phyloP scores from a whole-genome alignment of 2,113 vertebrate genomes.

The Atractosteus spatula region DNA sequence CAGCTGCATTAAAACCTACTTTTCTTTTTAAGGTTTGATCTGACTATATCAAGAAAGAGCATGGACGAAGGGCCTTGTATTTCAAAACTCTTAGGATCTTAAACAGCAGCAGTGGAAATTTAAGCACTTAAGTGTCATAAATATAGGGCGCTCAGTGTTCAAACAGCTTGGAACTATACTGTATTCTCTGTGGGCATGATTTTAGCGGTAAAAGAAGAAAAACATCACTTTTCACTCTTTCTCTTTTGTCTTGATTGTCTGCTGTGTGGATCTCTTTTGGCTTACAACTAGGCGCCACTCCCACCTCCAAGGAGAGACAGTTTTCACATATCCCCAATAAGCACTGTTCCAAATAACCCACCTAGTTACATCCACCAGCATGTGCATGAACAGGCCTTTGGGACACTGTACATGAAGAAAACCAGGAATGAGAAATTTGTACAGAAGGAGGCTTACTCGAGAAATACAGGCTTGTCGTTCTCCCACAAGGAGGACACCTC shows the following conservation, averaged over 20 bases:
- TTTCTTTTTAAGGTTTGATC: too few relatives aligned
- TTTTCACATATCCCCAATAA: slow-evolving; percentile 60
- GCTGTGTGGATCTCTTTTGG: slow-evolving; percentile 65
- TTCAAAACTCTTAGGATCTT: too few relatives aligned
- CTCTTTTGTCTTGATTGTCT: slow-evolving; percentile 69
- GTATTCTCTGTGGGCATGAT: too few relatives aligned
- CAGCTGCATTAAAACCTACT: too few relatives aligned
- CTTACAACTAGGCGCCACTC: slow-evolving; percentile 66
- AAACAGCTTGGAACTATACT: too few relatives aligned
- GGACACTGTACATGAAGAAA: slow-evolving; percentile 18
- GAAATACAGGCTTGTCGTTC: slow-evolving; percentile 70
- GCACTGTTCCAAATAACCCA: slow-evolving; percentile 43
- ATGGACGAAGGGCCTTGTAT: too few relatives aligned
- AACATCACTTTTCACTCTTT: slow-evolving; percentile 36
- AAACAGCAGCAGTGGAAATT: too few relatives aligned
- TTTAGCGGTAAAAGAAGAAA: too few relatives aligned
- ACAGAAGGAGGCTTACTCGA: slow-evolving; percentile 62
- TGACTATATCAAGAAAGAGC: too few relatives aligned
- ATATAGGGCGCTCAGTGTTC: too few relatives aligned
- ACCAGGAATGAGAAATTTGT: slow-evolving; percentile 51
- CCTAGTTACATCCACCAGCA: slow-evolving; percentile 49
- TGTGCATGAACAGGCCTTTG: slow-evolving; percentile 38
- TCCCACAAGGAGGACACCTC: slow-evolving; percentile 61
- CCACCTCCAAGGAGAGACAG: slow-evolving; percentile 82
- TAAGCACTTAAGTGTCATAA: too few relatives aligned